Evolutionary conservation across 2,888 invertebrate species (phyloP), one percentile per base, ranked within the genome.

Genomic region (Corbicula japonica): DNA sequence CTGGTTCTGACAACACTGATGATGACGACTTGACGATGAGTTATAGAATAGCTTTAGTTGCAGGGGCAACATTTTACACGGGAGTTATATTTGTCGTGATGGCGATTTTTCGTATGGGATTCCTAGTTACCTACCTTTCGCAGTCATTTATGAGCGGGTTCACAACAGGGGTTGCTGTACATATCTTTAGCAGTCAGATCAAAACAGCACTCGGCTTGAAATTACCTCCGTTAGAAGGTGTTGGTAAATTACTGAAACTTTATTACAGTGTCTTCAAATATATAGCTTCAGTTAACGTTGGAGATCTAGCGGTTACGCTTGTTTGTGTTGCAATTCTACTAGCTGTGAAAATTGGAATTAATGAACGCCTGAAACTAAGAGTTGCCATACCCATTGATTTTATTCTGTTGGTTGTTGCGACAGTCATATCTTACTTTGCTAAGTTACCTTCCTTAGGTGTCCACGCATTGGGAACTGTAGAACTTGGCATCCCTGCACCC

Each of bases 231-330:
- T 58, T 71, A 15, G 68, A 76, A 28, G 86, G 84, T 8, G 61
- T 74, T n/a, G 86, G 86, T 1, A 84, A 86, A 61, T 44, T 87
- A 15, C 65, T 86, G 10, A 65, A 96, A 95, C 95, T 95, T 0
- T 93, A 95, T 60, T 93, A 95, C 21, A 95, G 95, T 88, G 93
- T 96, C 54, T 93, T 95, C 80, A 92, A 94, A 74, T 93, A 95
- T 84, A 93, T 96, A 78, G 86, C 93, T 2, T 87, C 94, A 23
- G 93, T 95, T 8, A 97, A 97, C 92, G 91, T 94, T 84, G 95
- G 95, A 0, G 96, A 97, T 0, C 92, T 96, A 32, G 92, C 95
- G 32, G 95, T 97, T 58, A 96, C 97, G 0, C 83, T 95, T 23
- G 94, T 96, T 50, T 95, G 96, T 1, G 95, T 97, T 61, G 85